These are phyloP conservation scores for Drosophila arizonae DNA, from an alignment of 1,140 invertebrate genomes.

Conservation along the genomic window DNA sequence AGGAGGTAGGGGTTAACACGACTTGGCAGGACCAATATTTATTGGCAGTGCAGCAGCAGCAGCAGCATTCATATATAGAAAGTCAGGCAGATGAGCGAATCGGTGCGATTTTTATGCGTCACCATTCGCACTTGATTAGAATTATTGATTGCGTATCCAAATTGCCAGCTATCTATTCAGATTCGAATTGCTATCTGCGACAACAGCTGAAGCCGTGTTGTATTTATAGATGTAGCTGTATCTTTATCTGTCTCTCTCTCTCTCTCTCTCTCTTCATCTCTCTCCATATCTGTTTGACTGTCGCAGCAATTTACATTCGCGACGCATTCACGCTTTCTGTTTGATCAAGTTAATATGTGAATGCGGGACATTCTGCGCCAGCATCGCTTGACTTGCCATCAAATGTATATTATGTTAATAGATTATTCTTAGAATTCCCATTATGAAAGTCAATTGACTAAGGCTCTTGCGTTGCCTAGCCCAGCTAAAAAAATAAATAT, in stretches of 20 bases:
- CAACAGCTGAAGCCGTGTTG: conserved; percentile 9
- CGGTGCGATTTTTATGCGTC: conserved; percentile 62
- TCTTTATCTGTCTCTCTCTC: no score
- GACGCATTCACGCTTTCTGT: conserved; percentile 11
- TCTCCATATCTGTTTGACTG: conserved; percentile 11
- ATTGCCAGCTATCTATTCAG: conserved; percentile 64
- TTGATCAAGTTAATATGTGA: conserved; percentile 9
- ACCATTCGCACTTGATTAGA: conserved; percentile 78
- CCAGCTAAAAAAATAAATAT: no score
- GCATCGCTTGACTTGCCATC: no score
- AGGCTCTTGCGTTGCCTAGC: no score
- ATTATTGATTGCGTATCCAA: conserved; percentile 79
- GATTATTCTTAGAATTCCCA: background rate
- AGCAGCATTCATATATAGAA: conserved; percentile 30
- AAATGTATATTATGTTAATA: conserved; percentile 1
- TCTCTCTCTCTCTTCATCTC: no score
- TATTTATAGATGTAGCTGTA: background rate
- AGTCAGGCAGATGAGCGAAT: conserved; percentile 42
- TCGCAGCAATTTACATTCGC: conserved; percentile 12
- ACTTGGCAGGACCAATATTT: conserved; percentile 57
- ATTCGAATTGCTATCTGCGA: conserved; percentile 14
- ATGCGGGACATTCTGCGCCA: background rate
- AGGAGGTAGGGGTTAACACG: conserved; percentile 5
- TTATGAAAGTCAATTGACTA: no score
- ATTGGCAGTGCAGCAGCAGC: conserved; percentile 47